Percentiles rank a stretch among this genome's conserved stretches.
Evolutionary conservation across 2,888 invertebrate genomes (phyloP).

Genomic region (Drosophila tanythrix): DNA sequence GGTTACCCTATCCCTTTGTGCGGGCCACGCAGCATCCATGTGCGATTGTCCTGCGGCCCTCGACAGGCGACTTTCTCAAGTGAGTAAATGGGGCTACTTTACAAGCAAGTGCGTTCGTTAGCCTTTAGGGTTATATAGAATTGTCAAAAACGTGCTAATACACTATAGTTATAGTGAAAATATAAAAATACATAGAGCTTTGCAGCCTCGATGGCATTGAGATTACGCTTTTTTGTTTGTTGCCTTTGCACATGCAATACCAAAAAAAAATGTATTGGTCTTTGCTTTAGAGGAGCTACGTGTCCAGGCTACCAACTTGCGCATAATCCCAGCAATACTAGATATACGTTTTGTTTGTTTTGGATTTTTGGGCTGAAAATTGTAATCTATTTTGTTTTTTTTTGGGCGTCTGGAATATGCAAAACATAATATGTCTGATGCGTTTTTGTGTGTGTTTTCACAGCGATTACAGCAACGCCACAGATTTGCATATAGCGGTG

Average conservation of each 20-base stretch:
- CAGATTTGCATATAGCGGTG: slow-evolving; percentile 95
- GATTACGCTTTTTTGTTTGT: slow-evolving; percentile 6
- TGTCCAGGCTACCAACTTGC: slow-evolving; percentile 3
- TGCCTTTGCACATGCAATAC: slow-evolving; percentile 9
- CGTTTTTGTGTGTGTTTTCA: slow-evolving; percentile 54
- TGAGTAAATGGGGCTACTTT: slow-evolving; percentile 85
- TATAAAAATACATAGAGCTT: not conserved
- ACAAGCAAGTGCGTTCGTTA: not conserved
- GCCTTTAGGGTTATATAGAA: not conserved
- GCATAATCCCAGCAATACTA: slow-evolving; percentile 21
- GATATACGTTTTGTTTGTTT: not conserved
- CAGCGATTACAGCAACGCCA: slow-evolving; percentile 92
- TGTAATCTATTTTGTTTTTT: not conserved
- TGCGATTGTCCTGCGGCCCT: slow-evolving; percentile 94
- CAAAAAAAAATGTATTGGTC: slow-evolving; percentile 18
- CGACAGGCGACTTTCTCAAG: slow-evolving; percentile 94
- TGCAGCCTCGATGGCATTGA: not conserved
- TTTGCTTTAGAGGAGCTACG: not conserved
- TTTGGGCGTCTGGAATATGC: slow-evolving; percentile 36
- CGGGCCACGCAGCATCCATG: slow-evolving; percentile 92
- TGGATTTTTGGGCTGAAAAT: slow-evolving; percentile 7
- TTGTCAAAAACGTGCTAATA: not conserved
- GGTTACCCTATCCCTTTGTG: slow-evolving; percentile 94
- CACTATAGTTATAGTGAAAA: not conserved
- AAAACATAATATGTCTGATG: slow-evolving; percentile 52